Evolutionary conservation across 2,113 vertebrate genomes (phyloP), one percentile per base, ranked within the genome.

Genomic region (Cheilinus undulatus): DNA sequence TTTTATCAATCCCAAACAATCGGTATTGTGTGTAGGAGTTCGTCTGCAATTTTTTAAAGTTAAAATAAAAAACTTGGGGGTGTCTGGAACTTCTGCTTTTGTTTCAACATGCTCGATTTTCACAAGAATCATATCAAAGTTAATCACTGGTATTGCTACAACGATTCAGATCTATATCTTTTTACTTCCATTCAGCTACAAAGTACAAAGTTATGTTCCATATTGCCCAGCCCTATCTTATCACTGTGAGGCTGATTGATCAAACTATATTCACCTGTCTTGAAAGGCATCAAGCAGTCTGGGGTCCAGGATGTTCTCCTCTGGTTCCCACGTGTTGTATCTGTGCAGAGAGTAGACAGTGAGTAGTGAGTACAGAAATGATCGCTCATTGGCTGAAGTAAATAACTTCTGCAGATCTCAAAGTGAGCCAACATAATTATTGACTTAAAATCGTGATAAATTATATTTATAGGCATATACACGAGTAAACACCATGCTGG

Each of bases 271-370:
- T 23, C 43, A 93, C 92, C 92, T 86, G 87, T 88, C 91, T 82
- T 94, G 89, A 69, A 93, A 94, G 7, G 91, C 93, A 60, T 91
- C 90, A 0, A 94, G 90, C 48, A 94, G 88, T 46, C 93, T 86
- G 11, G 93, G 93, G 52, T 94, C 93, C 79, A 94, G 78, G 57
- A 94, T 94, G 80, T 93, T 94, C 69, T 94, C 92, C 38, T 93
- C 92, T 27, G 92, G 92, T 42, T 93, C 92, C 92, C 92, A 93
- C 10, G 92, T 93, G 88, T 93, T 94, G 86, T 93, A 93, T 68
- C 93, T 93, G 34, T 52, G 36, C 58, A 89, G 42, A 70, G 53
- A 51, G 49, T 53, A 73, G 10, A 78, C 14, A 0, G 7, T 10
- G 12, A 73, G 23, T 80, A 59, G 56, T 42, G 32, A 63, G 43